Base-by-base conservation (phyloP, 2,888 invertebrate species). In the Dicranocentrus wangi region DNA sequence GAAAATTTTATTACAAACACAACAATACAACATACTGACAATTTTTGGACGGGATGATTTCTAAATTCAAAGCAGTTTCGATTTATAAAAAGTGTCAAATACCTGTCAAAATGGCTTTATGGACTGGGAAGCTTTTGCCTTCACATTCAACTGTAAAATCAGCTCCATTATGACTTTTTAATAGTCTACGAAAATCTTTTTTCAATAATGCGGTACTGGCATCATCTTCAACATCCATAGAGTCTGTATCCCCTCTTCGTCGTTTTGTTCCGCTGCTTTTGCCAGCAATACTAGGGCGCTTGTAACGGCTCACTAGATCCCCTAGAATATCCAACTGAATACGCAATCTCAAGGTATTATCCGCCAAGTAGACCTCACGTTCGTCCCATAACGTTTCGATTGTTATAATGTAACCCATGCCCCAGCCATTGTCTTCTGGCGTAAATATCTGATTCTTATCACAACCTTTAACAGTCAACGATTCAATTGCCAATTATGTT, bases 241-340 rank as follows among this genome's bases (percentile, higher is more conserved):
- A 1, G 19, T 83, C 76, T 15, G 21, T 13, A 32, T 80, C 71
- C 27, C 17, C 58, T 39, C 66, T 39, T 39, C 68, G 69, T 27
- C 70, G 25, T 71, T 81, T 78, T 3, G 10, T 21, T 15, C 73
- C 65, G 17, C 63, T 7, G 15, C 53, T 43, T 32, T 60, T 76
- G 17, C 55, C 19, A 7, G 42, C 70, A 0, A 75, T 39, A 21
- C 61, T 39, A 2, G 82, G 82, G 13, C 68, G 47, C 39, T 82
- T 78, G 55, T 78, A 72, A 2, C 81, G 61, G 21, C 77, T 81
- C 8, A 82, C 82, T 39, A 82, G 51, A 47, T 83, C 83, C 8
- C 83, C 83, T 42, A 83, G 47, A 55, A 83, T 83, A 42, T 83
- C 83, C n/a, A 83, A 63, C 51, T 83, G 82, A 65, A 83, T 83